These are phyloP conservation scores for Kradibia gibbosae DNA, from an alignment of 1,140 invertebrate species.

Conservation along the genomic window DNA sequence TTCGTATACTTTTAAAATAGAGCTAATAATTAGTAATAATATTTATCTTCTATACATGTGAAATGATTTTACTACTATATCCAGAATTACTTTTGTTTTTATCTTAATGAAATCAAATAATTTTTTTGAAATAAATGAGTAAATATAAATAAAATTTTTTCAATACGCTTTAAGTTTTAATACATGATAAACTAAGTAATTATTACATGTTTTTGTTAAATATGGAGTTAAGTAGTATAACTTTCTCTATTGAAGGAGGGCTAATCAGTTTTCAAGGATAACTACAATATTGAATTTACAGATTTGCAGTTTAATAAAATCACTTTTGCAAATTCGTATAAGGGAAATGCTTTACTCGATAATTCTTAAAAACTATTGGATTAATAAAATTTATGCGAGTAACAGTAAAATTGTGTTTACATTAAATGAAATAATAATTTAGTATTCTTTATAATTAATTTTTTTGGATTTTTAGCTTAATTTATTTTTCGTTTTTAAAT, in stretches of 20 bases:
- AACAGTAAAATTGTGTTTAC: not conserved
- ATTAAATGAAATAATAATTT: not conserved
- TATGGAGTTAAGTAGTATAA: not conserved
- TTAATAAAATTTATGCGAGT: not conserved
- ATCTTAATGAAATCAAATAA: not conserved
- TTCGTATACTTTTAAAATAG: too few relatives aligned
- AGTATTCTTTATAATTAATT: not conserved
- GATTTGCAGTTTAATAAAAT: not conserved
- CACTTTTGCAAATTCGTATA: not conserved
- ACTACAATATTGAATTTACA: not conserved
- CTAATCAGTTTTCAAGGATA: not conserved
- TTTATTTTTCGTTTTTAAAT: too few relatives aligned
- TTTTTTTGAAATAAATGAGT: not conserved
- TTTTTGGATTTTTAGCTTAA: too few relatives aligned
- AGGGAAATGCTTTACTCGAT: not conserved
- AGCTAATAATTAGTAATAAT: too few relatives aligned
- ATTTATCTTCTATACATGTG: too few relatives aligned
- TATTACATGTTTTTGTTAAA: not conserved
- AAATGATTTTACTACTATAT: not conserved
- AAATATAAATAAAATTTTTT: not conserved
- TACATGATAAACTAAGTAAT: not conserved
- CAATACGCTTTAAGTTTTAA: not conserved
- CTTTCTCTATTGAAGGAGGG: not conserved
- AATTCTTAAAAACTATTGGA: not conserved
- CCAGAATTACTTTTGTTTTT: not conserved